Conservation (phyloP, 2,888 invertebrate species). For the Cecidostiba fungosa region DNA sequence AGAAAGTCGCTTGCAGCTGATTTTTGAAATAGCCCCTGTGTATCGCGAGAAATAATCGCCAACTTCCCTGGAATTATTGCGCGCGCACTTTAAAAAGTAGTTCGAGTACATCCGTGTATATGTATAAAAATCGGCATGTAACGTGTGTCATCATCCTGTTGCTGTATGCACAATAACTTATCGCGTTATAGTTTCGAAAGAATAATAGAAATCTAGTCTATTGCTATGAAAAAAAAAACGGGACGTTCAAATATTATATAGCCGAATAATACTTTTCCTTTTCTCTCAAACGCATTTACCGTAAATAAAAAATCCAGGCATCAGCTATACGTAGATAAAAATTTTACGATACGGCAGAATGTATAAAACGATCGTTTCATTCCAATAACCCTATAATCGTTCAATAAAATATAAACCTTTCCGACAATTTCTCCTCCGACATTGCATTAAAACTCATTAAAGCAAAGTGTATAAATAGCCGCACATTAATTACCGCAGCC, state of each 20-base stretch:
- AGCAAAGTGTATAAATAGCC: not conserved
- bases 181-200: conserved; percentile 10
- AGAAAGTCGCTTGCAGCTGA: conserved; percentile 27
- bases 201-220: not conserved
- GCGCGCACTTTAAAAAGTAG: conserved; percentile 38
- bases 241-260: not conserved
- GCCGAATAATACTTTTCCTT: not conserved
- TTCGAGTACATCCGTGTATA: not conserved
- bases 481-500: not conserved
- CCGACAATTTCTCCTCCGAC: not conserved
- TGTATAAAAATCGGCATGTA: not conserved
- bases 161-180: not conserved
- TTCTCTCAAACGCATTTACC: not conserved
- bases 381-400: not conserved
- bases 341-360: not conserved
- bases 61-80: conserved; percentile 35
- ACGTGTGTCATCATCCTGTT: conserved; percentile 36
- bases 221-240: not conserved
- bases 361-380: not conserved
- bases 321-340: not conserved
- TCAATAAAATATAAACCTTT: not conserved
- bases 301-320: not conserved
- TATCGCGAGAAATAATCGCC: conserved; percentile 30
- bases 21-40: conserved; percentile 1
- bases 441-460: not conserved